Evolutionary conservation across 2,888 invertebrate species (phyloP), one percentile per base, ranked within the genome.

Genomic region (Macrophya alboannulata): DNA sequence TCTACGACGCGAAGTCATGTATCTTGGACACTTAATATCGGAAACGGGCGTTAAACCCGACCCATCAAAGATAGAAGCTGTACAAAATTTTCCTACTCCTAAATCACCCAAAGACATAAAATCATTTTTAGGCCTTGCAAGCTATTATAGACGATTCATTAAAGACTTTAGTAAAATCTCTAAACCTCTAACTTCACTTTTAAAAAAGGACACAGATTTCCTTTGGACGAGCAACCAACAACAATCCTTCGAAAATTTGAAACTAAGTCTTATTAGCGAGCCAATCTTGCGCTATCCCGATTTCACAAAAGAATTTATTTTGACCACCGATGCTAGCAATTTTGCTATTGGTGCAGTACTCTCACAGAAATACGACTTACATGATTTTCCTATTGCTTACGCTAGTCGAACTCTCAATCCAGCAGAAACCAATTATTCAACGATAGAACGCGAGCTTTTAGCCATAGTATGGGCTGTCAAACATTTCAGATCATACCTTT

Each of bases 401-500:
- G 91, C 91, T 4, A 89, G 89, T 43, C 82, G 92, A 86, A 91
- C 91, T 1, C 84, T 92, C 31, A 92, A 90, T 85, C 88, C 89
- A 86, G 88, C 90, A 0, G 92, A 93, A 89, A 48, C 43, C 6
- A 93, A 92, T 79, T 94, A 94, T 85, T 87, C 88, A 3, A 92
- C 92, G 0, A 93, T 88, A 3, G 93, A 94, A 88, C 89, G 89
- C 74, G 93, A 94, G 89, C 85, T 93, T 2, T 81, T 93, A 79
- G 91, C 92, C 0, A 92, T 94, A 10, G 88, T 93, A 5, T 93
- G 91, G 90, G 88, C 87, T 10, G 86, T 87, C 0, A 90, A 92
- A 87, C 88, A 92, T 86, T 94, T 92, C 86, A 43, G 92, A 51
- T 91, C 92, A 6, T 94, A 93, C 85, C 81, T 94, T 4, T 92